Evolutionary conservation across 2,797 vertebrate species (phyloP).

Genomic region (Carapus acus): DNA sequence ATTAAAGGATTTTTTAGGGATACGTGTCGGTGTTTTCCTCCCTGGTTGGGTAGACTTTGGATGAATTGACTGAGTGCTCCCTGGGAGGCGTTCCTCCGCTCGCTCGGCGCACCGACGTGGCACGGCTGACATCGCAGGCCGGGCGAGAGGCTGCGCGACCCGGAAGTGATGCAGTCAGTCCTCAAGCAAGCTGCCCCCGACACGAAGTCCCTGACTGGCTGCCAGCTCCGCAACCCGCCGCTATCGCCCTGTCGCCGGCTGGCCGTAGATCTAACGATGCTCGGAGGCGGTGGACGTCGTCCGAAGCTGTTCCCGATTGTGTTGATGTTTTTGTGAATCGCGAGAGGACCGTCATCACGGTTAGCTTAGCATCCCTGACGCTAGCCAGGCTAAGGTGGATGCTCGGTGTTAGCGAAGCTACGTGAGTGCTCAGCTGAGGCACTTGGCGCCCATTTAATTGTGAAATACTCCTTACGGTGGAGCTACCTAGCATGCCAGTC

Average conservation of each 20-base stretch:
- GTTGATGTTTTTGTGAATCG: not conserved
- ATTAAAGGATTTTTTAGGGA: conserved; percentile 63
- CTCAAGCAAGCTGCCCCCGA: too few species aligned
- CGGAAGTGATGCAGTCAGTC: conserved; percentile 43
- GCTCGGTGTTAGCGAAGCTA: conserved; percentile 17
- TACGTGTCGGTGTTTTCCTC: conserved; percentile 3
- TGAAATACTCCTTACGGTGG: not conserved
- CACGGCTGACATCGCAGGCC: conserved; percentile 25
- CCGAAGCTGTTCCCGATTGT: not conserved
- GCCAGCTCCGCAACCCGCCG: too few species aligned
- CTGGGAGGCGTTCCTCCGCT: not conserved
- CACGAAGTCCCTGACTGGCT: too few species aligned
- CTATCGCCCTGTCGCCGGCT: conserved; percentile 1
- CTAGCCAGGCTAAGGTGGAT: conserved; percentile 43
- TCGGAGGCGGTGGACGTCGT: not conserved
- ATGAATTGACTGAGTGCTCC: too few species aligned
- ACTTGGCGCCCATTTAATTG: not conserved
- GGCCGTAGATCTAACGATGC: conserved; percentile 1
- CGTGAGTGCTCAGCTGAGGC: not conserved
- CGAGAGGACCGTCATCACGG: not conserved
- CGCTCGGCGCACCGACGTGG: conserved; percentile 45
- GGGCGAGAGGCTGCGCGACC: conserved; percentile 19
- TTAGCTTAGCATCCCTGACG: conserved; percentile 51
- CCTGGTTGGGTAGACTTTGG: too few species aligned
- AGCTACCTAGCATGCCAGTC: conserved; percentile 27